phyloP scores from a whole-genome alignment of 2,888 invertebrate species.

The Poecilobothrus nobilitatus region DNA sequence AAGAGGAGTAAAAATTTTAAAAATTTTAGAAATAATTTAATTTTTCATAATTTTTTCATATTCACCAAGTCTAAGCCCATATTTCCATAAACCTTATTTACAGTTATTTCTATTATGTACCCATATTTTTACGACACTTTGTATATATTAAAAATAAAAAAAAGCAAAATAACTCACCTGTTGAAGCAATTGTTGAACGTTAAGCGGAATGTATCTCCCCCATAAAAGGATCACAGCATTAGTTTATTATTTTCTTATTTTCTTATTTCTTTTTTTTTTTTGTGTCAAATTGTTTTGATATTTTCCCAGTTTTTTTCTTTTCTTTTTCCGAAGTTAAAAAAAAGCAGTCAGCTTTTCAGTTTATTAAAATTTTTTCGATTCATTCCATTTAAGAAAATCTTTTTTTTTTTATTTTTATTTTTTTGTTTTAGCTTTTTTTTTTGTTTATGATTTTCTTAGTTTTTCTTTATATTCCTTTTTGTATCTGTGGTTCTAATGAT shows the following conservation, averaged over 20 bases:
- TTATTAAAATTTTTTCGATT: not conserved
- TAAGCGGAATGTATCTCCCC: slow-evolving; percentile 3
- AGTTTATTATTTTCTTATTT: no score
- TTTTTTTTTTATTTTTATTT: not conserved
- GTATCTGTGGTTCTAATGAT: no score
- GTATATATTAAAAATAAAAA: no score
- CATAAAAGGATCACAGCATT: slow-evolving; percentile 4
- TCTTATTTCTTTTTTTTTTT: not conserved
- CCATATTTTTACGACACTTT: no score
- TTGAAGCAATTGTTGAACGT: not conserved
- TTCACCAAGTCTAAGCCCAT: no score
- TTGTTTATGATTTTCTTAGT: not conserved
- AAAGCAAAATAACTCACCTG: not conserved
- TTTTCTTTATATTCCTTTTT: no score
- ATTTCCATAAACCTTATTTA: no score
- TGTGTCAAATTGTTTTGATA: not conserved
- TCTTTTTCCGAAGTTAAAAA: not conserved
- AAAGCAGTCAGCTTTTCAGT: not conserved
- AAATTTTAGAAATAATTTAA: no score
- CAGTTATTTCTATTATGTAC: no score
- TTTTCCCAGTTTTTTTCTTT: not conserved
- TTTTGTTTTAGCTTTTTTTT: not conserved
- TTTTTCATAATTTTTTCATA: no score
- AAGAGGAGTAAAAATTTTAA: no score
- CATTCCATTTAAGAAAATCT: not conserved